These are phyloP conservation scores for Heliconius charithonia DNA, from an alignment of 2,888 invertebrate genomes.

Conservation along the genomic window DNA sequence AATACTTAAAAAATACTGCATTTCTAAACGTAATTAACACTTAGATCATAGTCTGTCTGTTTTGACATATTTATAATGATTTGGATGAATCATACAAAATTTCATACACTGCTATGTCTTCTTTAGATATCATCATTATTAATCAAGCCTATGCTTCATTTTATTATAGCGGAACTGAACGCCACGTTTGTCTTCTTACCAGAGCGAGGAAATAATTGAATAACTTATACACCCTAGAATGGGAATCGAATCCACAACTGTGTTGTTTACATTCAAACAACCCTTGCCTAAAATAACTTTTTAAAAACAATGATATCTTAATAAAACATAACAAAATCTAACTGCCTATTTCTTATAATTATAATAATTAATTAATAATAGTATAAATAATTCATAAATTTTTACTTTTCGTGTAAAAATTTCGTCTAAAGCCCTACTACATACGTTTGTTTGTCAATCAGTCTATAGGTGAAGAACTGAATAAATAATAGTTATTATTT, in stretches of 20 bases:
- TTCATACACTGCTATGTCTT: constrained; percentile 15
- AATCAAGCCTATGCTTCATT: no score
- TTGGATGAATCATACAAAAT: constrained; percentile 14
- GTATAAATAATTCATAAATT: constrained; percentile 36
- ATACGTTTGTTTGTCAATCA: constrained; percentile 38
- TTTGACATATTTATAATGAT: background rate
- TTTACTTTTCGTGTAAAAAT: constrained; percentile 36
- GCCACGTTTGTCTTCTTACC: background rate
- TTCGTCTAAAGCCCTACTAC: constrained; percentile 36
- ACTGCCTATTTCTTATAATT: constrained; percentile 24
- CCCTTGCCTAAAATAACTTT: background rate
- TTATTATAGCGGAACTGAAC: no score
- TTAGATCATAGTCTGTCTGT: background rate
- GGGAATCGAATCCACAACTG: background rate
- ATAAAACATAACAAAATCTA: constrained; percentile 29
- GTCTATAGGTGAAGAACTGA: constrained; percentile 47
- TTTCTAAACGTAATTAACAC: background rate
- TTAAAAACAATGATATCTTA: background rate
- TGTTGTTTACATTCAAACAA: background rate
- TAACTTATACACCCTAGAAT: background rate
- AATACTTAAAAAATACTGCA: background rate
- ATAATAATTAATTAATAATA: constrained; percentile 19
- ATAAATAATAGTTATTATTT: constrained; percentile 35
- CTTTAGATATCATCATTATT: background rate
- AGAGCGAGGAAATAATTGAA: background rate